Percentiles rank a stretch among this genome's conserved stretches.
Conservation (phyloP, 2,113 vertebrate genomes). For the Phycodurus eques region DNA sequence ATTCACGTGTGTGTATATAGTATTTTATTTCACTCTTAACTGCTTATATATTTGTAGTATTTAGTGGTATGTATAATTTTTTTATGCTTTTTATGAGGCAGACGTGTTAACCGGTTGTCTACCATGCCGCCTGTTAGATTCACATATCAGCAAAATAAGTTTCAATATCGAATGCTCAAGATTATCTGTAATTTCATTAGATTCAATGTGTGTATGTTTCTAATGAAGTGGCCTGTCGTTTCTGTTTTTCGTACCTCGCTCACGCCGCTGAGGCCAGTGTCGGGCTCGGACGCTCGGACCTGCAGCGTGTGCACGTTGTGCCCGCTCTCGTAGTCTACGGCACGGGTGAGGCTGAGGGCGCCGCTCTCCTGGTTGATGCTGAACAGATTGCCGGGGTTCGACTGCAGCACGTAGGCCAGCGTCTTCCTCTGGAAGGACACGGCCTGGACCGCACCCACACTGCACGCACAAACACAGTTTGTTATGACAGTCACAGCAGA, state of each 20-base stretch:
- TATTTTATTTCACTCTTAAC: too few relatives aligned
- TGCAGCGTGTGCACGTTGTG: conserved; percentile 81
- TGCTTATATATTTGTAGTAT: too few relatives aligned
- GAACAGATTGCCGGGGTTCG: conserved; percentile 83
- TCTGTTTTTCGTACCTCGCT: conserved; percentile 74
- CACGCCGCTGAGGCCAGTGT: conserved; percentile 78
- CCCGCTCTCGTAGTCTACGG: conserved; percentile 80
- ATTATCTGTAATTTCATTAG: too few relatives aligned
- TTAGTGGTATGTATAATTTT: too few relatives aligned
- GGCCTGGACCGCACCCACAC: conserved; percentile 79
- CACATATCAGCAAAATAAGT: too few relatives aligned
- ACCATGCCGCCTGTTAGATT: too few relatives aligned
- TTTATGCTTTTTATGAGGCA: too few relatives aligned
- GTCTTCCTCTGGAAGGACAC: conserved; percentile 83
- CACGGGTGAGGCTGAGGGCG: conserved; percentile 76
- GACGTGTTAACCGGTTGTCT: too few relatives aligned
- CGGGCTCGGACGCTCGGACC: conserved; percentile 77
- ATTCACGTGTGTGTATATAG: too few relatives aligned
- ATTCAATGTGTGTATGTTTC: not conserved
- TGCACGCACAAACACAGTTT: conserved; percentile 29
- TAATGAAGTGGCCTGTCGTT: not conserved
- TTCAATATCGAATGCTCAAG: too few relatives aligned
- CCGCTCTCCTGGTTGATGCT: conserved; percentile 79
- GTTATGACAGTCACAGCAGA: not conserved
- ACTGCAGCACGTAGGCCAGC: conserved; percentile 78